Evolutionary conservation across 2,888 invertebrate genomes (phyloP).

Genomic region (Congeria kusceri): DNA sequence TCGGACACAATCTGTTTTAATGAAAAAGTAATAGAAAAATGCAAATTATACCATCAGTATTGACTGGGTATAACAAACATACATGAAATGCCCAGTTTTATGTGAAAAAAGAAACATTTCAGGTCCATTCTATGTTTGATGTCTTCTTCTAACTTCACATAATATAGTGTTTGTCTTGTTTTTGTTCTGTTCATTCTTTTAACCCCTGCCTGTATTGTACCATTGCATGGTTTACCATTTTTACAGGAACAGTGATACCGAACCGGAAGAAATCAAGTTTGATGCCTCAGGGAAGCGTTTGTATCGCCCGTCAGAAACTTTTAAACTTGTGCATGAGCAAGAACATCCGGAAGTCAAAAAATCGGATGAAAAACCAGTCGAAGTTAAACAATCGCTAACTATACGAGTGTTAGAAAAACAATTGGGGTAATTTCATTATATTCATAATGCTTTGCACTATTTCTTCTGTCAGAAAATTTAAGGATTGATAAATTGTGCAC

Average conservation of each 20-base stretch:
- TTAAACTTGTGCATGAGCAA: constrained; percentile 77
- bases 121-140: too few species aligned
- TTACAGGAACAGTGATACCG: constrained; percentile 30
- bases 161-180: too few species aligned
- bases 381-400: constrained; percentile 76
- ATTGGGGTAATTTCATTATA: constrained; percentile 49
- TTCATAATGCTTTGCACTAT: background rate
- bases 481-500: too few species aligned
- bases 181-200: background rate
- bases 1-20: too few species aligned
- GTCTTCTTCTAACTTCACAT: too few species aligned
- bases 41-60: too few species aligned
- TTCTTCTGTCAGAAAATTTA: too few species aligned
- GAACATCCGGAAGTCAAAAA: constrained; percentile 64
- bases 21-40: too few species aligned
- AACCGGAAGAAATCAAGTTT: constrained; percentile 38
- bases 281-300: constrained; percentile 70
- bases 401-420: constrained; percentile 78
- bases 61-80: too few species aligned
- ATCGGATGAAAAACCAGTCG: constrained; percentile 65
- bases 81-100: too few species aligned
- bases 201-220: constrained; percentile 38
- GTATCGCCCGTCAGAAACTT: constrained; percentile 81
- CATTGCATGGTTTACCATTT: constrained; percentile 46
- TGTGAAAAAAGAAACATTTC: too few species aligned